These are phyloP conservation scores for Nerophis ophidion DNA, from an alignment of 2,113 vertebrate genomes.

Conservation along the genomic window DNA sequence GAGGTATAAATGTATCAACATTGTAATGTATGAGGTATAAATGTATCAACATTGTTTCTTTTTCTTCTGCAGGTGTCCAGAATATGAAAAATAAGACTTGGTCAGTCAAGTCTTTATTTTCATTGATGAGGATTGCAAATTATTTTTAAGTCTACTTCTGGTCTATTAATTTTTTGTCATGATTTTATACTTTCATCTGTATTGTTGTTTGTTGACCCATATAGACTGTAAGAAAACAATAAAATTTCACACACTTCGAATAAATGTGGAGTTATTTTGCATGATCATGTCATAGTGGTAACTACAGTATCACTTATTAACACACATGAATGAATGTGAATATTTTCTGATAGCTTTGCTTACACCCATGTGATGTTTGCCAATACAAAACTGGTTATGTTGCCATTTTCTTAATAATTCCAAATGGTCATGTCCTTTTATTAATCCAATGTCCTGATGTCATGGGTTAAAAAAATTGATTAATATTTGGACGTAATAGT, in stretches of 20 bases:
- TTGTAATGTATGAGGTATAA: not conserved
- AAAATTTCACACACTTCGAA: slow-evolving; percentile 42
- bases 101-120: slow-evolving; percentile 6
- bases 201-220: slow-evolving; percentile 40
- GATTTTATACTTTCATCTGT: slow-evolving; percentile 60
- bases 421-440: too few species aligned
- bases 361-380: too few species aligned
- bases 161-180: slow-evolving; percentile 16
- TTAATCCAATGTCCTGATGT: too few species aligned
- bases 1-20: not conserved
- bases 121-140: not conserved
- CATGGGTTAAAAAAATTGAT: too few species aligned
- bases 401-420: too few species aligned
- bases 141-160: slow-evolving; percentile 11
- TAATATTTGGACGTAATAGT: too few species aligned
- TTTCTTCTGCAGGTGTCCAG: slow-evolving; percentile 46
- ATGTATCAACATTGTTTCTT: slow-evolving; percentile 12
- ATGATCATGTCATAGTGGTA: not conserved
- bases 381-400: too few species aligned
- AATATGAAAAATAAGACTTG: slow-evolving; percentile 33
- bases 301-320: too few species aligned
- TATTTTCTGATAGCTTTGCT: too few species aligned
- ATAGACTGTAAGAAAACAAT: slow-evolving; percentile 45
- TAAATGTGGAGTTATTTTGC: slow-evolving; percentile 6
- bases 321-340: too few species aligned